Evolutionary conservation across 2,113 vertebrate genomes (phyloP).

Genomic region (Otocyon megalotis): DNA sequence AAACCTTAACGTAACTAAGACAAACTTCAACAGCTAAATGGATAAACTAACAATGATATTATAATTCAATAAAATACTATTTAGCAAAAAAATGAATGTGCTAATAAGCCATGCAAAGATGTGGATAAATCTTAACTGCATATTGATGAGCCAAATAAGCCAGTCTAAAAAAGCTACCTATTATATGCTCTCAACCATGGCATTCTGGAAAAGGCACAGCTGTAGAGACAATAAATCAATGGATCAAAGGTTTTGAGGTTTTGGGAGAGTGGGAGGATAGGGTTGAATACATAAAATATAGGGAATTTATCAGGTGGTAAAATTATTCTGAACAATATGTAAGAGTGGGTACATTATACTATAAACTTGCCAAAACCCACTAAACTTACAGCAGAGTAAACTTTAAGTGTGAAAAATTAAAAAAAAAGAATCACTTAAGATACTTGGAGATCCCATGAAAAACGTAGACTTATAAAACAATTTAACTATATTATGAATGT

Average conservation of each 20-base stretch:
- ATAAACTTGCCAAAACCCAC: not conserved
- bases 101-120: not conserved
- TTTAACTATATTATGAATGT: not conserved
- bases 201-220: not conserved
- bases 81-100: not conserved
- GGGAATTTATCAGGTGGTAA: not conserved
- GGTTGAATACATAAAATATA: not conserved
- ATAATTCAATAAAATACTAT: not conserved
- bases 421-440: not conserved
- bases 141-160: not conserved
- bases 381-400: not conserved
- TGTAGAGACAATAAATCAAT: not conserved
- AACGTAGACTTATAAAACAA: not conserved
- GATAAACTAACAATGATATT: not conserved
- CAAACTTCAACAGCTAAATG: not conserved
- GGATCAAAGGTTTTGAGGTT: not conserved
- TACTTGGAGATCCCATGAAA: not conserved
- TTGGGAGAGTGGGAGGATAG: not conserved
- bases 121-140: not conserved
- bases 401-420: not conserved
- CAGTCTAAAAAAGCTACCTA: not conserved
- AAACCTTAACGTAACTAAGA: not conserved
- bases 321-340: not conserved
- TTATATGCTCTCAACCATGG: not conserved
- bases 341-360: not conserved